These are phyloP conservation scores for Polymixis lichenea DNA, from an alignment of 2,888 invertebrate genomes.

Conservation along the genomic window DNA sequence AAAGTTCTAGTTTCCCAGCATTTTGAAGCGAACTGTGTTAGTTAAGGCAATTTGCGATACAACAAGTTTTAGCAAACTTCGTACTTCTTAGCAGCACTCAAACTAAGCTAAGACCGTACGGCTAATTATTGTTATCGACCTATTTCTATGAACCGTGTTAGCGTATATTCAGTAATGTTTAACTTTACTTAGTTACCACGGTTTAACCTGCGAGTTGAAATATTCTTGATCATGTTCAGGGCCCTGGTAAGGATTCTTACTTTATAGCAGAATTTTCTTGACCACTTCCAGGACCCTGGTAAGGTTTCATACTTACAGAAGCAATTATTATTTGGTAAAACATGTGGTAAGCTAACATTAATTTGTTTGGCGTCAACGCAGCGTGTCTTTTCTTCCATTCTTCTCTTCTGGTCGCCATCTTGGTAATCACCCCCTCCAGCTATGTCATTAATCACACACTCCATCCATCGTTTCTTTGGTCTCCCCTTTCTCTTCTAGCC, in stretches of 20 bases:
- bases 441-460: no score
- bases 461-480: no score
- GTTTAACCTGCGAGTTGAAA: neutral
- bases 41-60: conserved; percentile 45
- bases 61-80: conserved; percentile 50
- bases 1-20: neutral
- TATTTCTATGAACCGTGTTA: conserved; percentile 33
- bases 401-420: no score
- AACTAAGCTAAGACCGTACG: conserved; percentile 46
- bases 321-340: neutral
- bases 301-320: neutral
- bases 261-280: neutral
- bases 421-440: no score
- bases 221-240: neutral
- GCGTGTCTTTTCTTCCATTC: no score
- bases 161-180: conserved; percentile 5
- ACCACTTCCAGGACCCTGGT: neutral
- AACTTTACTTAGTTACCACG: conserved; percentile 6
- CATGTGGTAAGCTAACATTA: no score
- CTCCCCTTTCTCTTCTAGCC: no score
- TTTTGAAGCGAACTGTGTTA: conserved; percentile 31
- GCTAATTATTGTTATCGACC: conserved; percentile 48
- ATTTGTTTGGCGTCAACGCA: no score
- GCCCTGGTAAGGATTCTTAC: neutral
- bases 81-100: conserved; percentile 39